Conservation (phyloP, 2,888 invertebrate genomes). For the Escarpia spicata region DNA sequence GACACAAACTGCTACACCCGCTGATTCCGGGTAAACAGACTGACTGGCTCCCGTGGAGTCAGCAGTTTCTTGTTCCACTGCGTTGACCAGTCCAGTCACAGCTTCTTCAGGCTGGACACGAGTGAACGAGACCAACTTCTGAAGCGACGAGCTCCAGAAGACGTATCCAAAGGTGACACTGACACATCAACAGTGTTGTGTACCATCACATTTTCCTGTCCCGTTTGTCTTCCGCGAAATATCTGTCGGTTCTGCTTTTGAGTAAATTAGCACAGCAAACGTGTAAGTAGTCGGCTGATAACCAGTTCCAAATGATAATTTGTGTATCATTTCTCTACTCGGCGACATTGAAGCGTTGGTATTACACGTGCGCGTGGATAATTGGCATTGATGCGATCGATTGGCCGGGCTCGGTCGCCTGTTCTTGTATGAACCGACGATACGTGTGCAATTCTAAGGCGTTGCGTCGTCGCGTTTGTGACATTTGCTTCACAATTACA, state of each 20-base stretch:
- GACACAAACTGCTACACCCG: no score
- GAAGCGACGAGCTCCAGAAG: no score
- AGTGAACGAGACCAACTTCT: background rate
- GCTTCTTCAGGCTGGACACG: background rate
- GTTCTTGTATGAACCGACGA: background rate
- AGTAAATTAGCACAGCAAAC: background rate
- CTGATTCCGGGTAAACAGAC: no score
- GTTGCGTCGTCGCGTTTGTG: background rate
- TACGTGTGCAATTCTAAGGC: background rate
- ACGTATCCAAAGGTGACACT: background rate
- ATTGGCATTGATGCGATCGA: background rate
- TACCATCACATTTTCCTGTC: background rate
- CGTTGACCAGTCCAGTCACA: no score
- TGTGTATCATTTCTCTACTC: background rate
- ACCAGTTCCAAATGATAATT: background rate
- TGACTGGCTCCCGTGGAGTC: no score
- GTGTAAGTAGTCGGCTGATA: background rate
- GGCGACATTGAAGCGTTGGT: background rate
- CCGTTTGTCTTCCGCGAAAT: background rate
- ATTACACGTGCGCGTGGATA: background rate
- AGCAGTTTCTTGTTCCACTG: no score
- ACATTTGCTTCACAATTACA: constrained; percentile 16
- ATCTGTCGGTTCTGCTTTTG: background rate
- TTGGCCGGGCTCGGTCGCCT: background rate
- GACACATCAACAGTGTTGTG: background rate